These are phyloP conservation scores for Vidua macroura DNA, from an alignment of 2,113 vertebrate genomes.

Conservation along the genomic window DNA sequence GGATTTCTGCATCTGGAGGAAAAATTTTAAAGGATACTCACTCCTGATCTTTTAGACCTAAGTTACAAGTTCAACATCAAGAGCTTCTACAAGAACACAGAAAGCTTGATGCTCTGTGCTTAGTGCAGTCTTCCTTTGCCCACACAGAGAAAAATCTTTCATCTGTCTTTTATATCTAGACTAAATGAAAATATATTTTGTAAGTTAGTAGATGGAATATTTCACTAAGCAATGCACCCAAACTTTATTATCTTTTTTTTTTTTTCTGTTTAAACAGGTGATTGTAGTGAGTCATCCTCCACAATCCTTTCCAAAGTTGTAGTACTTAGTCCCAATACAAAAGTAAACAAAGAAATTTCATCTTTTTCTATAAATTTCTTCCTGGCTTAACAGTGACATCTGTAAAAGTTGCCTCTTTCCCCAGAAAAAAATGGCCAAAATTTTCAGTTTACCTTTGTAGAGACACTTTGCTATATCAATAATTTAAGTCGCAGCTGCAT, in stretches of 20 bases:
- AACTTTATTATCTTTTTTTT: not conserved
- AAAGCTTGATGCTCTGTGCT: not conserved
- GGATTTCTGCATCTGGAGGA: not conserved
- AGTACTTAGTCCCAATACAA: not conserved
- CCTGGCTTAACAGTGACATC: fast-evolving
- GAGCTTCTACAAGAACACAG: not conserved
- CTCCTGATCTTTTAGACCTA: not conserved
- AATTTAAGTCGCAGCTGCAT: not conserved
- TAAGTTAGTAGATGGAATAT: not conserved
- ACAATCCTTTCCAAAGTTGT: not conserved
- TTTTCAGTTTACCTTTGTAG: not conserved
- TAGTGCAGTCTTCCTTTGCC: fast-evolving
- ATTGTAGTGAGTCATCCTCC: not conserved
- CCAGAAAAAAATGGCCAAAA: fast-evolving
- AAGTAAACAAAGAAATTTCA: not conserved
- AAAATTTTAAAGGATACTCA: not conserved
- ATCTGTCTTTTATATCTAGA: not conserved
- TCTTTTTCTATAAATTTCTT: not conserved
- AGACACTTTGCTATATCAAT: fast-evolving
- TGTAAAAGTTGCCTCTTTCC: not conserved
- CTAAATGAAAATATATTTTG: not conserved
- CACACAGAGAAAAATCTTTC: not conserved
- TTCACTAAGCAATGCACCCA: not conserved
- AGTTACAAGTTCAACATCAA: not conserved
- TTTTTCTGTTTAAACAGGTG: not conserved